Evolutionary conservation across 1,140 invertebrate species (phyloP).

Genomic region (Scaptodrosophila lebanonensis): DNA sequence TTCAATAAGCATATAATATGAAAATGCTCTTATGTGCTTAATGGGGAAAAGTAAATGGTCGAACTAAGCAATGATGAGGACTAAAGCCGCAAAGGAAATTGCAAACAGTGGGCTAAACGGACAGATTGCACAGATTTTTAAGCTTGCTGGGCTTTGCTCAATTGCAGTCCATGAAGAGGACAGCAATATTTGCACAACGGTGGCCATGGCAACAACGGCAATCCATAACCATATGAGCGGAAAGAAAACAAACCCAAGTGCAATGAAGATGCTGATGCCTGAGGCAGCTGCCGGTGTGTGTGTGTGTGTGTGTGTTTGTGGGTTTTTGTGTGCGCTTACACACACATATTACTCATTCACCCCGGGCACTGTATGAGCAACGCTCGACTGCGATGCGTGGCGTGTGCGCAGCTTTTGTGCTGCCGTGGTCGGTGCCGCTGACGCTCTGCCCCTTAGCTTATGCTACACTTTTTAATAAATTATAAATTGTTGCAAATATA

Average conservation of each 20-base stretch:
- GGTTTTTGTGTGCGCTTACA: slow-evolving; percentile 4
- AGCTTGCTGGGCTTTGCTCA: too few species aligned
- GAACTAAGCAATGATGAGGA: too few species aligned
- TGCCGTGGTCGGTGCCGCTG: slow-evolving; percentile 21
- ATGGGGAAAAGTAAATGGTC: too few species aligned
- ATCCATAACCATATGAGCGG: too few species aligned
- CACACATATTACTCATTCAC: slow-evolving; percentile 43
- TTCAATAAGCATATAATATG: too few species aligned
- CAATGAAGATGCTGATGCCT: slow-evolving; percentile 33
- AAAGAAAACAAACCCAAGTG: slow-evolving; percentile 47
- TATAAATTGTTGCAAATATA: slow-evolving; percentile 73
- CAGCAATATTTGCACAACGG: too few species aligned
- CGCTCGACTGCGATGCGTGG: background rate
- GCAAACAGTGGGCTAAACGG: slow-evolving; percentile 33
- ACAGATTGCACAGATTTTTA: too few species aligned
- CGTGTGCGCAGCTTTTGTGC: slow-evolving; percentile 36
- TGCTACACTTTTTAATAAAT: slow-evolving; percentile 72
- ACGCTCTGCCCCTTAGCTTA: slow-evolving; percentile 56
- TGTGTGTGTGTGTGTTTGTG: background rate
- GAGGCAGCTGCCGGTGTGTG: slow-evolving; percentile 2
- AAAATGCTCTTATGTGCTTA: too few species aligned
- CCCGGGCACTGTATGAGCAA: slow-evolving; percentile 14
- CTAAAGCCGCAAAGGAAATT: slow-evolving; percentile 36
- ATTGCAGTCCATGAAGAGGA: too few species aligned
- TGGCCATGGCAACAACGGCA: too few species aligned